phyloP scores from a whole-genome alignment of 2,888 invertebrate genomes.

The Eupithecia insigniata region DNA sequence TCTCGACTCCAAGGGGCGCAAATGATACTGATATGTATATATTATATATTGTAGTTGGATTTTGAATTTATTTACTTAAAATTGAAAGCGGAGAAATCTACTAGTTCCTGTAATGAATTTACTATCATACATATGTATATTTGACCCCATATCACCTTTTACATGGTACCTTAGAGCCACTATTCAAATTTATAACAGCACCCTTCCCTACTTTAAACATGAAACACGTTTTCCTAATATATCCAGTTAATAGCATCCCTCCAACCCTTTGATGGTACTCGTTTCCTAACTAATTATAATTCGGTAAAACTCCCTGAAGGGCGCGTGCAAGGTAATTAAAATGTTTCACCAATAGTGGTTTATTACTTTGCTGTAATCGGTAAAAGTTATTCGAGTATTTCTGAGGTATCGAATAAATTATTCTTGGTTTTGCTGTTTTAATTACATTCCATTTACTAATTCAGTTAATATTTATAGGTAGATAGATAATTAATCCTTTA shows the following conservation, averaged over 20 bases:
- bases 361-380: slow-evolving; percentile 36
- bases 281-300: slow-evolving; percentile 65
- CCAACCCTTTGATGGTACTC: slow-evolving; percentile 53
- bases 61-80: no score
- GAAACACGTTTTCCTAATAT: slow-evolving; percentile 64
- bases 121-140: slow-evolving; percentile 2
- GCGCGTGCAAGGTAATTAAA: slow-evolving; percentile 62
- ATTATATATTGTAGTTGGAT: no score
- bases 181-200: slow-evolving; percentile 42
- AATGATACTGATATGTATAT: no score
- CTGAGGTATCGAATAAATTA: slow-evolving; percentile 8
- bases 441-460: slow-evolving; percentile 1
- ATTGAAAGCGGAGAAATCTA: background rate
- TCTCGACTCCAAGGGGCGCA: no score
- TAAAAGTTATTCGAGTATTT: slow-evolving; percentile 28
- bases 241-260: slow-evolving; percentile 61
- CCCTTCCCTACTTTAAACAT: slow-evolving; percentile 41
- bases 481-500: no score
- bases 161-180: slow-evolving; percentile 33
- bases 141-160: slow-evolving; percentile 6
- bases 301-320: slow-evolving; percentile 54
- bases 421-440: slow-evolving; percentile 2
- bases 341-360: slow-evolving; percentile 58
- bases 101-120: slow-evolving; percentile 35
- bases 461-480: background rate